Base-by-base conservation (phyloP, 2,797 vertebrate species). In the Leptodactylus fallax region DNA sequence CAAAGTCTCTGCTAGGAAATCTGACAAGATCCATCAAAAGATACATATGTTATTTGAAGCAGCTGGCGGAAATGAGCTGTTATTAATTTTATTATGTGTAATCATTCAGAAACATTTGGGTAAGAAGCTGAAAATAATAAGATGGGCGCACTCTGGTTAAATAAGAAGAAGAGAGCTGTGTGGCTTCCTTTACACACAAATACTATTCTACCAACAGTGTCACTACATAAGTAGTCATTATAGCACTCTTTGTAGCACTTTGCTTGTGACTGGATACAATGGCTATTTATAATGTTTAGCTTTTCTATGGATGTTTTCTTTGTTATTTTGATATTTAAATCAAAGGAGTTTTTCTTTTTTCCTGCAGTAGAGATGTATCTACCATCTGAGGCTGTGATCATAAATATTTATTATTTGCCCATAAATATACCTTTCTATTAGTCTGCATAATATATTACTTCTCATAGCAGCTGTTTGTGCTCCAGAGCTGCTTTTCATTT, bases 31-130 rank as follows among this genome's bases (percentile, higher is more conserved):
- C 81, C 45, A 79, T 87, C 86, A 86, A 90, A 87, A 83, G 88
- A 55, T 91, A 72, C 86, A 90, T 88, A 81, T 91, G 87, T 89
- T 92, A 91, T 87, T 91, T 90, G 86, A 87, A 93, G 90, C 92
- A 93, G 90, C 92, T 93, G 93, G 92, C 90, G 88, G 87, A 90
- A 92, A 90, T 90, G 91, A 91, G 90, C 90, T 91, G 90, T 93
- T 91, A 92, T 91, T 93, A 92, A 94, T 93, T 93, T 91, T 91
- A 90, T 93, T 92, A 91, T 91, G 91, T 90, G 90, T 90, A 90
- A 87, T 90, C 90, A 90, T 90, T 79, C 90, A 92, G 84, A 91
- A 92, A 87, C 80, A 89, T 87, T 0, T 87, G 67, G 85, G 79
- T 56, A 87, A 81, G 67, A 81, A 71, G 49, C 53, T 58, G 85